Conservation (phyloP, 2,113 vertebrate genomes). For the Alouatta palliata region DNA sequence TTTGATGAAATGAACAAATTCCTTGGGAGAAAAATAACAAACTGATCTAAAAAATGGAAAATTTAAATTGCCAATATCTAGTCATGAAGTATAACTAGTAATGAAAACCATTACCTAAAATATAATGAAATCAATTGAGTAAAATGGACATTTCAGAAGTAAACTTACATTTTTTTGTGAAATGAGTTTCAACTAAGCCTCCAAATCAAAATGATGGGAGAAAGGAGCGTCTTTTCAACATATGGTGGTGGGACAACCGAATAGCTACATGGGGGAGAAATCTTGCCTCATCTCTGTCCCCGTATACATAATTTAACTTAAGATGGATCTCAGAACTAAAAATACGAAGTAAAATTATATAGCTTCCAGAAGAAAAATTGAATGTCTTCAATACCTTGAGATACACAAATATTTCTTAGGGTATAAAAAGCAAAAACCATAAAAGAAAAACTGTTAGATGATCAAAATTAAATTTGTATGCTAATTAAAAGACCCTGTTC, state of each 20-base stretch:
- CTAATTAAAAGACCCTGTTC: not conserved
- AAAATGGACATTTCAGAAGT: not conserved
- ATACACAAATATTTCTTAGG: not conserved
- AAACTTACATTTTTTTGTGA: not conserved
- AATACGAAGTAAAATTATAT: not conserved
- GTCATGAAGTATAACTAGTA: not conserved
- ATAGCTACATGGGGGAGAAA: not conserved
- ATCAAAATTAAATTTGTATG: not conserved
- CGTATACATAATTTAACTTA: not conserved
- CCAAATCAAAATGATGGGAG: not conserved
- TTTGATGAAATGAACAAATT: not conserved
- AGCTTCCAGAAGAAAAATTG: not conserved
- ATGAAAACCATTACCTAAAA: not conserved
- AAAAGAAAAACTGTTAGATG: not conserved
- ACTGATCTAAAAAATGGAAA: not conserved
- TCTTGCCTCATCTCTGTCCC: not conserved
- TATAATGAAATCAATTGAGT: not conserved
- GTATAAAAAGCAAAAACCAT: not conserved
- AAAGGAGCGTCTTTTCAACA: not conserved
- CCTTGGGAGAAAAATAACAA: not conserved
- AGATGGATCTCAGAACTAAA: not conserved
- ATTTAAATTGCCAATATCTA: not conserved
- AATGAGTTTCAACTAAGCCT: not conserved
- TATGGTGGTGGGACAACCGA: not conserved
- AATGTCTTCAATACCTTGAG: not conserved